Evolutionary conservation across 1,140 invertebrate species (phyloP).

Genomic region (Helicoverpa zea): DNA sequence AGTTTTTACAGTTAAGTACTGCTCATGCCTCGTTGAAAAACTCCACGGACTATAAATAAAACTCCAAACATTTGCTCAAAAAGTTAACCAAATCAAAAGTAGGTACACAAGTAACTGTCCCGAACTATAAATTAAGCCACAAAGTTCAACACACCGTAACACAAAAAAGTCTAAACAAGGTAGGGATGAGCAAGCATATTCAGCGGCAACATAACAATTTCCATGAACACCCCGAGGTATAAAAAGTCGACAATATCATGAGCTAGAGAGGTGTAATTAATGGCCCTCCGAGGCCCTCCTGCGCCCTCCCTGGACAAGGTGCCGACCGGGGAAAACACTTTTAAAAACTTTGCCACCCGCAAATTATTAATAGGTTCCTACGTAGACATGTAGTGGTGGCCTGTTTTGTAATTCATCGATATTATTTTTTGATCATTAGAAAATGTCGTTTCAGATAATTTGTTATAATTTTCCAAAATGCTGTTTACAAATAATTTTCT

Average conservation of each 20-base stretch:
- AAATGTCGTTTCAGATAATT: too few species aligned
- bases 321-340: constrained; percentile 74
- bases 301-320: constrained; percentile 59
- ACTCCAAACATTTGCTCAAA: not conserved
- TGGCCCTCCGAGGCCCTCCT: constrained; percentile 51
- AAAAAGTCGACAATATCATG: constrained; percentile 65
- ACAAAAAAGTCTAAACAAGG: constrained; percentile 34
- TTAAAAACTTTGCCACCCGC: constrained; percentile 80
- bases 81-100: not conserved
- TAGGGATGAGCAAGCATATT: constrained; percentile 7
- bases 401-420: constrained; percentile 6
- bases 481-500: too few species aligned
- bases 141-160: not conserved
- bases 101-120: too few species aligned
- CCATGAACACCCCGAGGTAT: constrained; percentile 58
- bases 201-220: constrained; percentile 60
- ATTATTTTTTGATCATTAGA: not conserved
- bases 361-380: constrained; percentile 84
- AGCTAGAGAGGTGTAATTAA: constrained; percentile 73
- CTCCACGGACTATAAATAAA: too few species aligned
- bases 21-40: too few species aligned
- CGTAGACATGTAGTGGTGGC: constrained; percentile 56
- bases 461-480: too few species aligned
- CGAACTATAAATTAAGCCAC: too few species aligned
- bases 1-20: too few species aligned